A percentile compares a stretch with the other conserved stretches of the same genome.
These are phyloP conservation scores for Sebastes wilsoni DNA, from an alignment of 2,797 vertebrate genomes.

Conservation along the genomic window DNA sequence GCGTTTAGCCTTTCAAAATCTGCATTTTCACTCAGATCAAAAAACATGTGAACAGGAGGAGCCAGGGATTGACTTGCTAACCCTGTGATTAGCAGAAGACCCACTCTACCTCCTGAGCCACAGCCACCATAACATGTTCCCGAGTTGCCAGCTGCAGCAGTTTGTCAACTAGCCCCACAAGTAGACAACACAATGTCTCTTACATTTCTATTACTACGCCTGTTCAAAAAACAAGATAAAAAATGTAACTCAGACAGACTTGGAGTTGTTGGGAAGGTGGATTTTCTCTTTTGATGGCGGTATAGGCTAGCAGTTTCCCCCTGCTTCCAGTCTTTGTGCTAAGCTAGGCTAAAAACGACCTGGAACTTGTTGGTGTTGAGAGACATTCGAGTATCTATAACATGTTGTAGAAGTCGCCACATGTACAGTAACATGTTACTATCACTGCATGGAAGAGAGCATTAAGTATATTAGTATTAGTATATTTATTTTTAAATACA, in stretches of 20 bases:
- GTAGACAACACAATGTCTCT: background rate
- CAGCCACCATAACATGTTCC: too few relatives aligned
- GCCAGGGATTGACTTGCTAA: too few relatives aligned
- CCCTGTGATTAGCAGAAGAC: too few relatives aligned
- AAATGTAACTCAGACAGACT: background rate
- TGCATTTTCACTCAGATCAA: too few relatives aligned
- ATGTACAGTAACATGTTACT: background rate
- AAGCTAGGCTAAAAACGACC: too few relatives aligned
- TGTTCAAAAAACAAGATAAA: background rate
- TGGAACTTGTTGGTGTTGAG: background rate
- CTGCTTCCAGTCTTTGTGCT: too few relatives aligned
- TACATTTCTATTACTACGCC: background rate
- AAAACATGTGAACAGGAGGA: too few relatives aligned
- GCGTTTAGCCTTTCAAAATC: too few relatives aligned
- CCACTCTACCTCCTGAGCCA: too few relatives aligned
- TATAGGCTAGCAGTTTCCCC: background rate
- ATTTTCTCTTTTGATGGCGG: background rate
- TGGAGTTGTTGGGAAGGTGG: background rate
- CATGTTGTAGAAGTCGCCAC: background rate
- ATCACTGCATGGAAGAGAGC: background rate
- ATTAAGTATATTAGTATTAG: background rate
- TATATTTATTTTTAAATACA: slow-evolving; percentile 48
- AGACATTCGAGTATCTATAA: background rate
- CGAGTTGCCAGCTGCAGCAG: too few relatives aligned
- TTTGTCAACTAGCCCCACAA: too few relatives aligned